Conservation (phyloP, 2,113 vertebrate species). For the Phalacrocorax brasilianus region DNA sequence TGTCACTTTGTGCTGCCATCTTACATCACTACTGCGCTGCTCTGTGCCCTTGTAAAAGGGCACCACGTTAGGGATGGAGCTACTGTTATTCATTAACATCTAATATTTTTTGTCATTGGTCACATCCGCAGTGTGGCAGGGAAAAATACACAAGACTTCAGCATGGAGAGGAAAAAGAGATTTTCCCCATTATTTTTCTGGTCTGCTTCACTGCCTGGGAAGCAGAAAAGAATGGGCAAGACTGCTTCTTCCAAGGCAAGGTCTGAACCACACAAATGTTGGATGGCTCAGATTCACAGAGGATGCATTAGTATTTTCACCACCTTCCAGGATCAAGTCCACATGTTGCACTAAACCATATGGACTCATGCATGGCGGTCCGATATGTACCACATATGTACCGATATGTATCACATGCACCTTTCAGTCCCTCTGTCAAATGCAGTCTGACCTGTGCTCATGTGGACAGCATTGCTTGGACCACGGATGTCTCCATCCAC, state of each 20-base stretch:
- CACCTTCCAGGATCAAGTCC: background rate
- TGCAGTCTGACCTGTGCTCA: background rate
- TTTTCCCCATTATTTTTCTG: background rate
- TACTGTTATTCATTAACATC: background rate
- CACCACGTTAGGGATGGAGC: fast-evolving
- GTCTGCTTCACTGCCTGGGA: background rate
- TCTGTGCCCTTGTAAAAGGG: background rate
- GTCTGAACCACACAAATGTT: background rate
- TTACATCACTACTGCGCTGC: background rate
- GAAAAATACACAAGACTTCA: background rate
- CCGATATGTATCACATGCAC: background rate
- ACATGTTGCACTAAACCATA: background rate
- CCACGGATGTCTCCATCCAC: fast-evolving
- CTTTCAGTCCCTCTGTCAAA: background rate
- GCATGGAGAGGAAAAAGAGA: background rate
- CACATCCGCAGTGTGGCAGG: background rate
- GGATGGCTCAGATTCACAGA: background rate
- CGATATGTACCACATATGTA: too few relatives aligned
- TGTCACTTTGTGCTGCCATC: background rate
- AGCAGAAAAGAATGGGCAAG: background rate
- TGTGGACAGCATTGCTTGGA: background rate
- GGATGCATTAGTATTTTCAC: background rate
- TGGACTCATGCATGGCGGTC: fast-evolving
- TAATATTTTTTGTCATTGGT: background rate
- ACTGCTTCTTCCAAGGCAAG: background rate